Evolutionary conservation across 2,113 vertebrate species (phyloP).

Genomic region (Pogona vitticeps): DNA sequence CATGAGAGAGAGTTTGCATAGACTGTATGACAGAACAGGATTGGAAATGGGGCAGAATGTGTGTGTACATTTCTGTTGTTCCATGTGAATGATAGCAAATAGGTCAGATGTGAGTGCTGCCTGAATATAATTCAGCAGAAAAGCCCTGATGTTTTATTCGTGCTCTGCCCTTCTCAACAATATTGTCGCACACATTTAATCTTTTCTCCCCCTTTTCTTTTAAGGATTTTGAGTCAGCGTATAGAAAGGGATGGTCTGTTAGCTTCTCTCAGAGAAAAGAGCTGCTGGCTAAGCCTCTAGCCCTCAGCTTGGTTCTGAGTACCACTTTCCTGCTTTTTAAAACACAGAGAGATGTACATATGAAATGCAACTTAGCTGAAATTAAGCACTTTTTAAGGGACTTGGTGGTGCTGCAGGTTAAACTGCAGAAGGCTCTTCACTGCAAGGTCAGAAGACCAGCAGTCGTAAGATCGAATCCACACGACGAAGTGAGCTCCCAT

Average conservation of each 20-base stretch:
- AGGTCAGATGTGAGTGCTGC: neutral
- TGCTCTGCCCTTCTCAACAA: neutral
- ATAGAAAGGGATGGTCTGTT: neutral
- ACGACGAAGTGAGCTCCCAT: no score
- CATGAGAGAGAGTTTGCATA: neutral
- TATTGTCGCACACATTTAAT: slow-evolving; percentile 2
- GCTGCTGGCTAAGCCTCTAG: slow-evolving; percentile 1
- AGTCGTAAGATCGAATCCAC: no score
- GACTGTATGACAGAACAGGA: neutral
- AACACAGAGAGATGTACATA: neutral
- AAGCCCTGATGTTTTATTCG: neutral
- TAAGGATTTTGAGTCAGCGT: neutral
- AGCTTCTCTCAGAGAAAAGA: neutral
- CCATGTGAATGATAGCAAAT: neutral
- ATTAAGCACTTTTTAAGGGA: neutral
- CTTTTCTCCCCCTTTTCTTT: neutral
- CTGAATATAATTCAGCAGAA: neutral
- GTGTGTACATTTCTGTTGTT: neutral
- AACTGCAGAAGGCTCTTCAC: no score
- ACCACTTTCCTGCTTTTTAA: neutral
- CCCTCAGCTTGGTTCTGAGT: neutral
- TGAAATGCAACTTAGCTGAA: neutral
- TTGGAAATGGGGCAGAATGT: neutral
- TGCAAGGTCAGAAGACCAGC: no score
- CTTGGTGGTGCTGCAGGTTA: no score